Conservation (phyloP, 2,113 vertebrate species). For the Arothron firmamentum region DNA sequence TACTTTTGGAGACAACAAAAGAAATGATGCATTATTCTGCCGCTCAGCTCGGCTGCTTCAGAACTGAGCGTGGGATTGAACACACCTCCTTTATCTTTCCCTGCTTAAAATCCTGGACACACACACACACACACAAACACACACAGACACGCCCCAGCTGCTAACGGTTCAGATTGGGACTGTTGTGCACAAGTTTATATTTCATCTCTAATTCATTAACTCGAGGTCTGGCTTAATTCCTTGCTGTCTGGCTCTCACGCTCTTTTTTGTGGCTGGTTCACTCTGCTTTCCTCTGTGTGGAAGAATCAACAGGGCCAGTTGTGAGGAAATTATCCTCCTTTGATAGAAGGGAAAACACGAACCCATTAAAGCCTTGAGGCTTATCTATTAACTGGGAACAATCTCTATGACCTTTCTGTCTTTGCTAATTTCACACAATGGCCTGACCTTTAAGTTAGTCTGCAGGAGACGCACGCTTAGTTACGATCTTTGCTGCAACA, state of each 20-base stretch:
- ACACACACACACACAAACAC: constrained; percentile 2
- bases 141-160: constrained; percentile 10
- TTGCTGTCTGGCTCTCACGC: neutral
- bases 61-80: constrained; percentile 3
- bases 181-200: constrained; percentile 31
- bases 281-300: neutral
- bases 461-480: constrained; percentile 46
- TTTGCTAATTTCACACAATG: constrained; percentile 73
- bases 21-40: constrained; percentile 31
- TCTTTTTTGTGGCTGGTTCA: constrained; percentile 4
- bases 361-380: constrained; percentile 63
- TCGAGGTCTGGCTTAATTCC: constrained; percentile 19
- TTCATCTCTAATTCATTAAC: constrained; percentile 46
- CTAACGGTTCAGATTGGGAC: constrained; percentile 15
- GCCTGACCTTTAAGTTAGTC: constrained; percentile 71
- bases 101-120: constrained; percentile 16
- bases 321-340: constrained; percentile 30
- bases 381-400: constrained; percentile 67
- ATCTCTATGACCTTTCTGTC: constrained; percentile 76
- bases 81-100: constrained; percentile 28
- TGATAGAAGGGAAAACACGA: constrained; percentile 58
- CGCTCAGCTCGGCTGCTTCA: constrained; percentile 7
- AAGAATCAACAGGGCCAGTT: constrained; percentile 32
- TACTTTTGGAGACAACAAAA: constrained; percentile 28
- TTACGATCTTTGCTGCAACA: constrained; percentile 60